Conservation (phyloP, 2,797 vertebrate species). For the Ctenosaura bakeri region DNA sequence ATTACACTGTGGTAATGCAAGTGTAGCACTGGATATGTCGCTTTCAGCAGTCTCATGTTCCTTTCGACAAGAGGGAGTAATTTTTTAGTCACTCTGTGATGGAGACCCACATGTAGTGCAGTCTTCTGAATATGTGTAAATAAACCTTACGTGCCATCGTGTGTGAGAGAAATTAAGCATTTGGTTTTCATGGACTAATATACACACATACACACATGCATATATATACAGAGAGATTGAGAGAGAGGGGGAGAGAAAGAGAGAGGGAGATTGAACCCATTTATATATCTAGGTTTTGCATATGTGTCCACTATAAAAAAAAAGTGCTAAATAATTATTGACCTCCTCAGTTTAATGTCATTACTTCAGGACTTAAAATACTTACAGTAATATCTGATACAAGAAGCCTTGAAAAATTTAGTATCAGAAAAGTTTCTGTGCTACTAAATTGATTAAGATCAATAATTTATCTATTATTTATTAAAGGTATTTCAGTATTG, state of each 20-base stretch:
- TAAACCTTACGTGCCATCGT: no score
- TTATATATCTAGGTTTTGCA: background rate
- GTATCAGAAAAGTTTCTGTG: background rate
- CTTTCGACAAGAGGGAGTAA: background rate
- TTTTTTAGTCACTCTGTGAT: background rate
- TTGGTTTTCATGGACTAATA: slow-evolving; percentile 1
- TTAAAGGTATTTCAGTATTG: no score
- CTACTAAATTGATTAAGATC: background rate
- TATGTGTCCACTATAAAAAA: background rate
- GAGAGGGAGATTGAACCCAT: background rate
- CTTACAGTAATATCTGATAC: background rate
- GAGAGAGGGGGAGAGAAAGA: no score
- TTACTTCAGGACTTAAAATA: background rate
- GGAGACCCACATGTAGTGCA: background rate
- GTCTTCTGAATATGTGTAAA: background rate
- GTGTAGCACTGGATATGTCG: background rate
- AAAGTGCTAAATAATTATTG: background rate
- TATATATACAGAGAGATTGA: no score
- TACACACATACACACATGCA: background rate
- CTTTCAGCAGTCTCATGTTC: background rate
- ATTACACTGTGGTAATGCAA: background rate
- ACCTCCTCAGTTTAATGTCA: background rate
- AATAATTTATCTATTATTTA: no score
- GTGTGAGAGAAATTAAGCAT: background rate
- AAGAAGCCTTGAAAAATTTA: background rate